Conservation (phyloP, 2,797 vertebrate species). For the Clarias fuscus region DNA sequence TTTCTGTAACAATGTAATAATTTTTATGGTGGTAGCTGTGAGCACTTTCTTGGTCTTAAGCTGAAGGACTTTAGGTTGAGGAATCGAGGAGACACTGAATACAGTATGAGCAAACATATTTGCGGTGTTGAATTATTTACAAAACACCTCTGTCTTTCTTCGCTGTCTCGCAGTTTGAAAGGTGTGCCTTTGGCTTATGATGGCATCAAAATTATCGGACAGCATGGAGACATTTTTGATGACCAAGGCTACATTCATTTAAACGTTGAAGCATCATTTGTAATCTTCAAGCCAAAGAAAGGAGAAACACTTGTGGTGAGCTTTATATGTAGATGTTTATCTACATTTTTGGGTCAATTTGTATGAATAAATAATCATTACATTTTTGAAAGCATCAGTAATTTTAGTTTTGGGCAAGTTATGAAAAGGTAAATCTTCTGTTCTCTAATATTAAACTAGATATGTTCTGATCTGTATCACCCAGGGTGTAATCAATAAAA, state of each 20-base stretch:
- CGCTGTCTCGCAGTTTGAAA: slow-evolving; percentile 72
- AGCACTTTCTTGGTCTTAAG: not conserved
- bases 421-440: not conserved
- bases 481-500: slow-evolving; percentile 92
- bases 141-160: not conserved
- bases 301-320: slow-evolving; percentile 87
- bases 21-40: not conserved
- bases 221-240: slow-evolving; percentile 85
- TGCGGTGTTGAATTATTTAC: not conserved
- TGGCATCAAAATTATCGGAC: slow-evolving; percentile 79
- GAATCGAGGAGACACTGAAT: not conserved
- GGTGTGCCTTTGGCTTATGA: slow-evolving; percentile 93
- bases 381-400: not conserved
- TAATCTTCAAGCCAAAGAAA: slow-evolving; percentile 83
- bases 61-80: not conserved
- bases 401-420: not conserved
- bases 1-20: too few relatives aligned
- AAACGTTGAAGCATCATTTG: slow-evolving; percentile 86
- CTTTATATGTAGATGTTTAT: not conserved
- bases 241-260: slow-evolving; percentile 93
- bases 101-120: not conserved
- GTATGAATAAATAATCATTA: not conserved
- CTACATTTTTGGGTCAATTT: not conserved
- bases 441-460: not conserved
- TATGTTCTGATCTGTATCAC: not conserved